These are phyloP conservation scores for Macquaria australasica DNA, from an alignment of 2,113 vertebrate species.

Conservation along the genomic window DNA sequence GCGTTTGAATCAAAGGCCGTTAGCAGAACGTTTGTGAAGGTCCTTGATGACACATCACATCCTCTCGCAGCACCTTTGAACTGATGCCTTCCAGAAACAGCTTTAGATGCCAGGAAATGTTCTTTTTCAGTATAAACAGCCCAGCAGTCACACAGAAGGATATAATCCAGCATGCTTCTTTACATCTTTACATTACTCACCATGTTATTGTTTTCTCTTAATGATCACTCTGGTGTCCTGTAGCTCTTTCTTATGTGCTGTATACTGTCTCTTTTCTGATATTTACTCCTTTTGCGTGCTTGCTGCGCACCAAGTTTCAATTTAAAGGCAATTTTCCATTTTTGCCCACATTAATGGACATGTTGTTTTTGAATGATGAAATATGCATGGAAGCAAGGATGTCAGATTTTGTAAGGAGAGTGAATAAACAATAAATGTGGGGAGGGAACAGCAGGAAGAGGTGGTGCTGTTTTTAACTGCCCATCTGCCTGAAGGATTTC, in stretches of 20 bases:
- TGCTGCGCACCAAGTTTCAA: background rate
- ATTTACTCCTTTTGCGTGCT: conserved; percentile 19
- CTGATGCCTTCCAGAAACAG: conserved; percentile 53
- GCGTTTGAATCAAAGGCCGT: conserved; percentile 53
- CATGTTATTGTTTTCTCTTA: conserved; percentile 26
- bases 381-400: conserved; percentile 38
- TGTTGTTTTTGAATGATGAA: conserved; percentile 40
- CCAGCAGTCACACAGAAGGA: conserved; percentile 30
- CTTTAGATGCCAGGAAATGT: conserved; percentile 45
- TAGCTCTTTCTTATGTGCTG: background rate
- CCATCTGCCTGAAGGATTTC: conserved; percentile 59
- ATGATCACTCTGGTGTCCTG: conserved; percentile 1
- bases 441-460: conserved; percentile 53
- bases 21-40: conserved; percentile 41
- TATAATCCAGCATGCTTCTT: conserved; percentile 27
- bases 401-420: conserved; percentile 20
- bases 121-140: conserved; percentile 31
- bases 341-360: conserved; percentile 32
- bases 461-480: conserved; percentile 51
- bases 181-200: conserved; percentile 2
- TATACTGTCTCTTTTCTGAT: background rate
- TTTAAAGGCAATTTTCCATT: conserved; percentile 22
- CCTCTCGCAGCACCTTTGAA: conserved; percentile 53
- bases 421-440: conserved; percentile 49
- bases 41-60: conserved; percentile 67